Conservation (phyloP, 1,140 invertebrate species). For the Calosoma granatense region DNA sequence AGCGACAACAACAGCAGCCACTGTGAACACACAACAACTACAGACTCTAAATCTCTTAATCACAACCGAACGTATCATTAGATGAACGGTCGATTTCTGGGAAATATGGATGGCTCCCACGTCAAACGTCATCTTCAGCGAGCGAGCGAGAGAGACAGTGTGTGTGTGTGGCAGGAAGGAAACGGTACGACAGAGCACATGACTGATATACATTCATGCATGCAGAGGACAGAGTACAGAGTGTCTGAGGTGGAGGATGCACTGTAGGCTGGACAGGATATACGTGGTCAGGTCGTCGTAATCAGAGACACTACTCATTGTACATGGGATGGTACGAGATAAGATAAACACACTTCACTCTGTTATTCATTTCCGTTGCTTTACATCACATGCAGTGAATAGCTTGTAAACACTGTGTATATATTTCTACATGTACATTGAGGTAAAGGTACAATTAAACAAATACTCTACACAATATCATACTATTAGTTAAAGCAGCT, state of each 20-base stretch:
- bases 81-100: no score
- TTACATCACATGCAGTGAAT: no score
- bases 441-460: no score
- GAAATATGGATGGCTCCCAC: no score
- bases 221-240: neutral
- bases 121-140: no score
- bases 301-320: neutral
- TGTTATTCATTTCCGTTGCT: no score
- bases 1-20: neutral
- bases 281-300: constrained; percentile 4
- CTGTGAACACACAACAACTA: neutral
- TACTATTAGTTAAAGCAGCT: no score
- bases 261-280: neutral
- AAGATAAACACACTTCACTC: neutral
- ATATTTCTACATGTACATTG: no score
- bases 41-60: no score
- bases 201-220: neutral
- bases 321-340: neutral
- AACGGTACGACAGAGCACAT: neutral
- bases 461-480: no score
- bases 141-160: neutral
- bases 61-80: no score
- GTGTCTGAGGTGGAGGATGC: neutral
- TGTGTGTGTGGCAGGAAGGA: neutral
- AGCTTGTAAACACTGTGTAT: no score